Evolutionary conservation across 2,888 invertebrate species (phyloP).

Genomic region (Ctena decussata): DNA sequence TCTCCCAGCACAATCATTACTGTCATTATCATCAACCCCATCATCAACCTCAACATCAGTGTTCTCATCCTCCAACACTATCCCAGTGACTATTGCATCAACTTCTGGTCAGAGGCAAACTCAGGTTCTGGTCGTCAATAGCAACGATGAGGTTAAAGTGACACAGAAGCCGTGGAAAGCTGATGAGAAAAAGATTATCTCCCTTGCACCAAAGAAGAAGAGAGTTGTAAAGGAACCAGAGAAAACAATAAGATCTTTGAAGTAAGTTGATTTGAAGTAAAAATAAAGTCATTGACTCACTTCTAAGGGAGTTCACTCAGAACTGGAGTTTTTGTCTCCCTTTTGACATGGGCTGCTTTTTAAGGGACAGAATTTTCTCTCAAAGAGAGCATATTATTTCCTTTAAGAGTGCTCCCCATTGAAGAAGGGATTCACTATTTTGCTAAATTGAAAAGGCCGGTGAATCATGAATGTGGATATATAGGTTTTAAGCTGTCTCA

Average conservation of each 20-base stretch:
- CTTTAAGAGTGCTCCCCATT: no score
- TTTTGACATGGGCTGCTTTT: no score
- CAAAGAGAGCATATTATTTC: no score
- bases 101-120: slow-evolving; percentile 41
- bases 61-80: slow-evolving; percentile 2
- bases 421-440: no score
- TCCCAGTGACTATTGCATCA: slow-evolving; percentile 48
- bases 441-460: no score
- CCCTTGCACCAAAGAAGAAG: slow-evolving; percentile 54
- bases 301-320: no score
- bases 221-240: slow-evolving; percentile 23
- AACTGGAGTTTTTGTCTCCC: no score
- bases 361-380: no score
- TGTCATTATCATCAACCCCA: background rate
- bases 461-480: no score
- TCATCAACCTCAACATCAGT: background rate
- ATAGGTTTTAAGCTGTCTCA: no score
- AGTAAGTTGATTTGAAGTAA: slow-evolving; percentile 42
- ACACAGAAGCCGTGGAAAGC: background rate
- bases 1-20: background rate
- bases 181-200: slow-evolving; percentile 54
- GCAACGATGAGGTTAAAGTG: slow-evolving; percentile 3
- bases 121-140: slow-evolving; percentile 48
- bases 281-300: no score
- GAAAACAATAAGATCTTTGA: slow-evolving; percentile 44